phyloP scores from a whole-genome alignment of 2,888 invertebrate genomes.

The Diaphora mendica region DNA sequence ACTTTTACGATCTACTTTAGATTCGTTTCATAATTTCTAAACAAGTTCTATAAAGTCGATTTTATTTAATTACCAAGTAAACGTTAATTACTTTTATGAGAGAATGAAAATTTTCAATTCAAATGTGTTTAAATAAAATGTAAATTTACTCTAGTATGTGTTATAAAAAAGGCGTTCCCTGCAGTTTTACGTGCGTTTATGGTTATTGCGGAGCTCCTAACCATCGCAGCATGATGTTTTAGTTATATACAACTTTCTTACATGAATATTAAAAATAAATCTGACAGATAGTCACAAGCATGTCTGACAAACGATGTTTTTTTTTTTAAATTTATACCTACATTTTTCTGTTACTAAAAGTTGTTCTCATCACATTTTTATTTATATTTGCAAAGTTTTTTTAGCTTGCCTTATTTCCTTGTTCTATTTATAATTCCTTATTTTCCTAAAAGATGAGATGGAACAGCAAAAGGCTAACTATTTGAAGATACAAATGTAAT shows the following conservation, averaged over 20 bases:
- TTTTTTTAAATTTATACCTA: no score
- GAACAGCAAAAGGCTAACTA: no score
- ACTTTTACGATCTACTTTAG: background rate
- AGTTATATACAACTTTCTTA: background rate
- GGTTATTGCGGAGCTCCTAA: background rate
- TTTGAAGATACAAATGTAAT: background rate
- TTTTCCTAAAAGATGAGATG: no score
- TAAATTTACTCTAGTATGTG: background rate
- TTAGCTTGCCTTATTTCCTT: no score
- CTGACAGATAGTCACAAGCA: no score
- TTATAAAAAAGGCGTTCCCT: background rate
- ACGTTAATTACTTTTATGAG: background rate
- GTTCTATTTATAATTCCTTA: background rate
- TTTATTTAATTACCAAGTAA: background rate
- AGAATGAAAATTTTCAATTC: slow-evolving; percentile 24
- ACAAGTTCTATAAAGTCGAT: background rate
- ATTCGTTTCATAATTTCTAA: background rate
- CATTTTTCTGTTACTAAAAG: no score
- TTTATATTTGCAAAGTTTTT: no score
- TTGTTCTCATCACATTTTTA: no score
- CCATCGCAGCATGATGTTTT: background rate
- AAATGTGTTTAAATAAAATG: slow-evolving; percentile 32
- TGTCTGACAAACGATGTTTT: no score
- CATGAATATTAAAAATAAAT: background rate
- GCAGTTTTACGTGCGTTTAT: background rate